Percentiles rank a stretch among this genome's conserved stretches.
These are phyloP conservation scores for Drosophila affinis DNA, from an alignment of 2,888 invertebrate genomes.

Conservation along the genomic window DNA sequence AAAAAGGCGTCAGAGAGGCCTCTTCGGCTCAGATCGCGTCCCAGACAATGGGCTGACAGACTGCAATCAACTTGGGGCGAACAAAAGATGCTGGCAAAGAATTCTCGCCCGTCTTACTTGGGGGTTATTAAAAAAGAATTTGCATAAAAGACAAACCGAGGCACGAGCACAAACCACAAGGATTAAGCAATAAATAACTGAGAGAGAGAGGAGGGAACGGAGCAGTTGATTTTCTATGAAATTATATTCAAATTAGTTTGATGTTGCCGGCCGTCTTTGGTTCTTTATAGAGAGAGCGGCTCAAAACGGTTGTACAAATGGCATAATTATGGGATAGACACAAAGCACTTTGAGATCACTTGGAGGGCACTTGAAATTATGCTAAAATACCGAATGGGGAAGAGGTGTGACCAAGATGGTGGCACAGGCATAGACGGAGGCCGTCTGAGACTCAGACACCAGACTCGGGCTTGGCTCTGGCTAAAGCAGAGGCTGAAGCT, in stretches of 20 bases:
- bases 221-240: slow-evolving; percentile 62
- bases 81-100: slow-evolving; percentile 39
- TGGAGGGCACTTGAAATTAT: slow-evolving; percentile 66
- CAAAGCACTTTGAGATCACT: slow-evolving; percentile 45
- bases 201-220: background rate
- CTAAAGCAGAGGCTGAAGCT: slow-evolving; percentile 49
- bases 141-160: slow-evolving; percentile 70
- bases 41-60: slow-evolving; percentile 46
- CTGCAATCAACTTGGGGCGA: slow-evolving; percentile 39
- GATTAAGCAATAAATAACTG: slow-evolving; percentile 78
- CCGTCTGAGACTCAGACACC: background rate
- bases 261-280: slow-evolving; percentile 37
- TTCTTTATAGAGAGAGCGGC: slow-evolving; percentile 22
- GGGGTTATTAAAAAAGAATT: slow-evolving; percentile 81
- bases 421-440: slow-evolving; percentile 26
- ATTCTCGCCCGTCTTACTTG: slow-evolving; percentile 10
- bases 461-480: slow-evolving; percentile 46
- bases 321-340: slow-evolving; percentile 65
- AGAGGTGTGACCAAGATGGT: slow-evolving; percentile 28
- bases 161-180: slow-evolving; percentile 70
- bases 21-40: slow-evolving; percentile 14
- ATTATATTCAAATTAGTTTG: slow-evolving; percentile 80
- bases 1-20: slow-evolving; percentile 60
- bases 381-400: slow-evolving; percentile 61
- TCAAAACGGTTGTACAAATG: slow-evolving; percentile 61